Percentiles rank a stretch among this genome's conserved stretches.
Evolutionary conservation across 2,113 vertebrate species (phyloP).

Genomic region (Xenopus borealis): DNA sequence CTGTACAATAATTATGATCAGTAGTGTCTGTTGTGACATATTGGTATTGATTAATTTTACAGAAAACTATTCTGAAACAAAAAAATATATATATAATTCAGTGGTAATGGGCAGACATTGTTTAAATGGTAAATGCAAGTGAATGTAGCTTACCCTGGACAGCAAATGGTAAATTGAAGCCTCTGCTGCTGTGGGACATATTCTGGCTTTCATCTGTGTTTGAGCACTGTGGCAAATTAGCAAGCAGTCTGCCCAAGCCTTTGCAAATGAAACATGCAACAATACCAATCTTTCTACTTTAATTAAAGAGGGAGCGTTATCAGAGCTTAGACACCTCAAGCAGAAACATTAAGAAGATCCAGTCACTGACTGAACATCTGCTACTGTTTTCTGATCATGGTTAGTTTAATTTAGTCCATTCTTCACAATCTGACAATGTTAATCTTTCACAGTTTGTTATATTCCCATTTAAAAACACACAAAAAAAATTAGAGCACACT

Average conservation of each 20-base stretch:
- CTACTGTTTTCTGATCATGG: conserved; percentile 45
- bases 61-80: not conserved
- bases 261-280: conserved; percentile 41
- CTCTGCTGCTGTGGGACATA: conserved; percentile 36
- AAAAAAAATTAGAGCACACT: conserved; percentile 28
- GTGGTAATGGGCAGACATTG: too few species aligned
- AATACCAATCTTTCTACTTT: conserved; percentile 47
- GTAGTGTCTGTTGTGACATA: too few species aligned
- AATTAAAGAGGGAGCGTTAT: conserved; percentile 46
- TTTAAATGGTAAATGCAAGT: not conserved
- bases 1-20: too few species aligned
- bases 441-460: conserved; percentile 46
- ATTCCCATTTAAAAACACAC: conserved; percentile 36
- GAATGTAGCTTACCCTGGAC: not conserved
- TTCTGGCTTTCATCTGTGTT: conserved; percentile 42
- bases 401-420: conserved; percentile 46
- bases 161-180: conserved; percentile 12
- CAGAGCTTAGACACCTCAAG: conserved; percentile 46
- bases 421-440: conserved; percentile 45
- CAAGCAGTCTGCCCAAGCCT: conserved; percentile 39
- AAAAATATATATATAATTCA: not conserved
- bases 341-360: conserved; percentile 46
- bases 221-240: conserved; percentile 41
- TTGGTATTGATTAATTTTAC: not conserved
- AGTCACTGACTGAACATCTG: conserved; percentile 42